Base-by-base conservation (phyloP, 2,888 invertebrate species). In the Lydus trimaculatus region DNA sequence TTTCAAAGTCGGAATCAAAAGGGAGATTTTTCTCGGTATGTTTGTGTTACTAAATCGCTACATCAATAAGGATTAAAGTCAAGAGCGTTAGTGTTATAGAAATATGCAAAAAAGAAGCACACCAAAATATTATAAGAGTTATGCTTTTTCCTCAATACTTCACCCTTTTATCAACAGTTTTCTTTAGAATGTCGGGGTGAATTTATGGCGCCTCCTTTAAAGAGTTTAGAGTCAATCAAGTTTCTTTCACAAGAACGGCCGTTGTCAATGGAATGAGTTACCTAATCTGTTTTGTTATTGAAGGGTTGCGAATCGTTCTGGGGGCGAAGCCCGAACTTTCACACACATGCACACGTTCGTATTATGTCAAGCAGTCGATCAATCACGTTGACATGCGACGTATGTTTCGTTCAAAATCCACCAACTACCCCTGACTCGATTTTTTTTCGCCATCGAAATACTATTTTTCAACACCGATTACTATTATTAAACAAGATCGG, bases 11-110 rank as follows among this genome's bases (percentile, higher is more conserved):
- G 25, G 31, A 43, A 62, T 58, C 58, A 13, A 64, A 63, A 70
- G 71, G 72, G 71, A 62, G 61, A 69, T 48, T 20, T 17, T 17
- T 20, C 15, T 36, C 36, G 15, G 20, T 20, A 9, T 20, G 48
- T 48, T 20, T 67, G 64, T 72, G 69, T 65, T 67, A 71, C 71
- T 70, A 74, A 73, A 73, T 76, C 73, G 78, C 76, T 74, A 79
- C 80, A 80, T 79, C 80, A 81, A 79, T 79, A 80, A 71, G 79
- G 80, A 81, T 81, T 79, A 79, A 76, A 74, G 76, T 79, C 71
- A 76, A 78, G 78, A 74, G 78, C 74, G 76, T 73, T 76, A 77
- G 75, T 74, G 31, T 58, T 48, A 43, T 58, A n/a, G 31, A 17
- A 28, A 20, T 25, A 31, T n/a, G 43, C 17, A 17, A 13, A 11